Evolutionary conservation across 2,888 invertebrate genomes (phyloP).

Genomic region (Mongoloraphidia duomilia): DNA sequence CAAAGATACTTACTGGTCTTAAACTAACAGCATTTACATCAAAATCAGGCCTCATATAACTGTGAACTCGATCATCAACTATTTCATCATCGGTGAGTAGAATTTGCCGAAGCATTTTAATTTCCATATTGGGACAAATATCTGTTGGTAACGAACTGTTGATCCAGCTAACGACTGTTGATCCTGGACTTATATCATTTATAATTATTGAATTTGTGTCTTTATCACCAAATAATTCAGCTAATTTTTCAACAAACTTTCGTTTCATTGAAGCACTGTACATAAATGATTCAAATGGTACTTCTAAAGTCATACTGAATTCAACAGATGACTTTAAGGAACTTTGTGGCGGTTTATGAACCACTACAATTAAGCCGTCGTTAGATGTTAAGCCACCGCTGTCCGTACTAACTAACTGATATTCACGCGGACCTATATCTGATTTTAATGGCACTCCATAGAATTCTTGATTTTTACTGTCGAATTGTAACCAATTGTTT

Average conservation of each 20-base stretch:
- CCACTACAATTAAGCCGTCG: constrained; percentile 66
- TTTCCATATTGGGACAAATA: constrained; percentile 63
- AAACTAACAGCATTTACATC: constrained; percentile 49
- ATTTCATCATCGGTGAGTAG: constrained; percentile 53
- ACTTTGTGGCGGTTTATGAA: constrained; percentile 45
- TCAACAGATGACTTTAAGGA: constrained; percentile 51
- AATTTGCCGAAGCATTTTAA: constrained; percentile 54
- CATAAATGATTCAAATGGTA: constrained; percentile 50
- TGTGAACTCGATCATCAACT: constrained; percentile 42
- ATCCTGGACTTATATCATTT: constrained; percentile 49
- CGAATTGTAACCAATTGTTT: constrained; percentile 79
- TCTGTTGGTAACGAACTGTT: constrained; percentile 64
- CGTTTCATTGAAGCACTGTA: constrained; percentile 59
- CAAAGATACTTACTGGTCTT: constrained; percentile 25
- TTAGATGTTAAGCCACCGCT: constrained; percentile 58
- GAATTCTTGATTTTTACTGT: constrained; percentile 76
- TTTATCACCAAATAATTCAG: constrained; percentile 60
- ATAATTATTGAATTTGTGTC: constrained; percentile 60
- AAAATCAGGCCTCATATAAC: constrained; percentile 56
- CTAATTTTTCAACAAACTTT: constrained; percentile 65
- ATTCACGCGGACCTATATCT: constrained; percentile 61
- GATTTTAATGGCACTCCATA: constrained; percentile 64
- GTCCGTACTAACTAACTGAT: constrained; percentile 64
- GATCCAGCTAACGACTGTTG: constrained; percentile 61
- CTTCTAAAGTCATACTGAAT: constrained; percentile 66